Conservation (phyloP, 2,113 vertebrate genomes). For the Chionodraco myersi region DNA sequence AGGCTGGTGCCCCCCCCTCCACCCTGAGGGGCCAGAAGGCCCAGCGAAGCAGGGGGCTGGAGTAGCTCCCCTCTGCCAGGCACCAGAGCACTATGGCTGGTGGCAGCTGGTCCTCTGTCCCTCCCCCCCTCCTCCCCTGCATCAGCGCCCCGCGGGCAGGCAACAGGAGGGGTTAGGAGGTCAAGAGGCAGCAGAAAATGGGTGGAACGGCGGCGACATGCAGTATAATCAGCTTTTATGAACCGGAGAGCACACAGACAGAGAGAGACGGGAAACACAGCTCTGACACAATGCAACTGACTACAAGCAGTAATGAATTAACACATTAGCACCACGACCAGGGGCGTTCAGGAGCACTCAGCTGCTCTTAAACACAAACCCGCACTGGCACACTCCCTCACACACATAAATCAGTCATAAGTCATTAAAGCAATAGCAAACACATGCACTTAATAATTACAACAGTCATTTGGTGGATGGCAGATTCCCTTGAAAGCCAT, state of each 20-base stretch:
- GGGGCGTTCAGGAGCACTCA: constrained; percentile 74
- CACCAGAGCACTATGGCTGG: constrained; percentile 78
- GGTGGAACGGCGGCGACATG: constrained; percentile 73
- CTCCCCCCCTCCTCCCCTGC: constrained; percentile 69
- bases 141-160: constrained; percentile 78
- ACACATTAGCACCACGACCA: constrained; percentile 77
- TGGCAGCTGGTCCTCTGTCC: constrained; percentile 84
- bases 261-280: constrained; percentile 59
- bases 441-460: constrained; percentile 70
- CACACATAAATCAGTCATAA: constrained; percentile 67
- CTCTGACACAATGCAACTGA: constrained; percentile 78
- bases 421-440: constrained; percentile 62
- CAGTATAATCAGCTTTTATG: constrained; percentile 88
- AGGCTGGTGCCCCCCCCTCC: constrained; percentile 63
- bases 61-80: constrained; percentile 83
- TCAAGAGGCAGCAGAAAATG: constrained; percentile 86
- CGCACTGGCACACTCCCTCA: constrained; percentile 10
- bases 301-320: constrained; percentile 82
- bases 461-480: constrained; percentile 69
- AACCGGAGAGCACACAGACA: constrained; percentile 76
- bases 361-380: constrained; percentile 76
- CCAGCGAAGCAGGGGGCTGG: constrained; percentile 83
- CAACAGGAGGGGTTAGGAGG: constrained; percentile 89
- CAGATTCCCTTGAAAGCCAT: constrained; percentile 47
- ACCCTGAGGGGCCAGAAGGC: constrained; percentile 85